Percentiles rank a stretch among this genome's conserved stretches.
These are phyloP conservation scores for Eupithecia tripunctaria DNA, from an alignment of 2,888 invertebrate genomes.

Conservation along the genomic window DNA sequence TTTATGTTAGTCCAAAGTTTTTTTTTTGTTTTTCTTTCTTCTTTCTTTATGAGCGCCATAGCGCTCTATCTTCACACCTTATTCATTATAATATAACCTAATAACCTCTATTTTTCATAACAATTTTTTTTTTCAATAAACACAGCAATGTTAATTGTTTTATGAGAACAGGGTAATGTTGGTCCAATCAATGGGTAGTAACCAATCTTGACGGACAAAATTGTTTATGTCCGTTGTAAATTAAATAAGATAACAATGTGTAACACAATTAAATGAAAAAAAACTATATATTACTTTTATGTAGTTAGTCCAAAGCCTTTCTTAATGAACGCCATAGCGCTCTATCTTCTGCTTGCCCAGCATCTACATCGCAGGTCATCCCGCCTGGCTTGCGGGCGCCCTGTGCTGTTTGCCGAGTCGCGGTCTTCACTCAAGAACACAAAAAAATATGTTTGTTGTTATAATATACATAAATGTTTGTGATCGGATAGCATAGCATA, in stretches of 20 bases:
- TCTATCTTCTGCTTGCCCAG: neutral
- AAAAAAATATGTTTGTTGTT: too few relatives aligned
- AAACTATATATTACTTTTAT: neutral
- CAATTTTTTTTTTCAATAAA: neutral
- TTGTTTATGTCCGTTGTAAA: too few relatives aligned
- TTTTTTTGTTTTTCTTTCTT: too few relatives aligned
- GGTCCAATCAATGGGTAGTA: too few relatives aligned
- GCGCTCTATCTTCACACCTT: too few relatives aligned
- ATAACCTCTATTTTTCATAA: neutral
- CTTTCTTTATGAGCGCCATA: too few relatives aligned
- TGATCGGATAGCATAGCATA: neutral
- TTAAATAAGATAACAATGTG: too few relatives aligned
- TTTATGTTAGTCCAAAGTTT: too few relatives aligned
- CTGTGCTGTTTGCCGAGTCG: neutral
- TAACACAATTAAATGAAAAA: too few relatives aligned
- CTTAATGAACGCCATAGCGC: neutral
- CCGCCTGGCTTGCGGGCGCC: neutral
- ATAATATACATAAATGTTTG: too few relatives aligned
- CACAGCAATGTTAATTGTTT: neutral
- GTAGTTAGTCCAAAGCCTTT: neutral
- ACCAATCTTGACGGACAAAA: too few relatives aligned
- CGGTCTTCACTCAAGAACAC: neutral
- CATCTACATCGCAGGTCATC: neutral
- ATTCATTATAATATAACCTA: too few relatives aligned
- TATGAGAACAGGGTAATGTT: neutral